Evolutionary conservation across 2,113 vertebrate species (phyloP), one percentile per base, ranked within the genome.

Genomic region (Stercorarius parasiticus): DNA sequence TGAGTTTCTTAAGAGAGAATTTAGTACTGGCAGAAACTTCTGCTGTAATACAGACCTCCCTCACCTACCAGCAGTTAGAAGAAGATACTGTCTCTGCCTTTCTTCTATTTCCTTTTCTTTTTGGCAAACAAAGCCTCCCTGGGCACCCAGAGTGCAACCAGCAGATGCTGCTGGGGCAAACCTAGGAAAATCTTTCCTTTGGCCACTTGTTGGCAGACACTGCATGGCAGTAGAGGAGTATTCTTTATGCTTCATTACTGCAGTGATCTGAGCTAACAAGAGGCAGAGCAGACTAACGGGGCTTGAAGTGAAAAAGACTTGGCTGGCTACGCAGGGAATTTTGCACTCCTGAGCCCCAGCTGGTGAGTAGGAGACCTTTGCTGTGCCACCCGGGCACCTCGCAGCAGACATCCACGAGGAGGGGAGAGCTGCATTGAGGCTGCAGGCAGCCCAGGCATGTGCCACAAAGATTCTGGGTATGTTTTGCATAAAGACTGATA

Each of bases 361-460:
- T 6, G 4, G 16, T 30, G 13, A 85, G 6, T 30, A 43, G 3
- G 9, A 29, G 9, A n/a, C 11, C 11, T n/a, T 70, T 25, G 32
- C 0, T 0, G 34, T 76, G 47, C 34, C 16, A 56, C 11, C 12
- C 9, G 2, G 34, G 49, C 42, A 67, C 15, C 9, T 53, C 5
- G 3, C 42, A 74, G 29, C 21, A 21, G 47, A 21, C 6, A 49
- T 6, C 15, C 3, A 14, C 2, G 3, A 70, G 52, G 21, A 62
- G 18, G 10, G 49, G 22, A 49, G 30, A 79, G n/a, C 18, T 32
- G 43, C 38, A 49, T 5, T 2, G 5, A 73, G 30, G 7, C 32
- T 87, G 34, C 34, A 90, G 49, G 29, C 18, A 71, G 14, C 10
- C 11, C 27, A 40, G 11, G 8, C 16, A 17, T 36, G 12, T 36